These are phyloP conservation scores for Glaucidium brasilianum DNA, from an alignment of 2,113 vertebrate species.

Conservation along the genomic window DNA sequence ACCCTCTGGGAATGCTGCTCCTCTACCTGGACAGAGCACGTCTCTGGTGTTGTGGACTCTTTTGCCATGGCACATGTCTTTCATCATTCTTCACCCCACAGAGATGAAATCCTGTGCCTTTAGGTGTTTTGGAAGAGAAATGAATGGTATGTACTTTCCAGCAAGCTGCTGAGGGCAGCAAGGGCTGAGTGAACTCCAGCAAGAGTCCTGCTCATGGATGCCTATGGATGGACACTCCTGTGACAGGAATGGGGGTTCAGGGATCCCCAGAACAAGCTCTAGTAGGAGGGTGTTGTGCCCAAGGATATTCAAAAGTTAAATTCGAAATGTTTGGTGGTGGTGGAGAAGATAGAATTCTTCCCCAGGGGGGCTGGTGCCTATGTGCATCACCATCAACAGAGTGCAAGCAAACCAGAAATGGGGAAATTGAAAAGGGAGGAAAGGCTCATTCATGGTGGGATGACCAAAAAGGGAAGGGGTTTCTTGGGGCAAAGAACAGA, in stretches of 20 bases:
- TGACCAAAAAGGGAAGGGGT: not conserved
- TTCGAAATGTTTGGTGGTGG: no score
- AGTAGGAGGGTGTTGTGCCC: not conserved
- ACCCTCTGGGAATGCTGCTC: not conserved
- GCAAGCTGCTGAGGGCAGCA: not conserved
- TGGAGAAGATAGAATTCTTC: not conserved
- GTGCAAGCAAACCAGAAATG: not conserved
- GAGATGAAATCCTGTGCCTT: not conserved
- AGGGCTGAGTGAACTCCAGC: not conserved
- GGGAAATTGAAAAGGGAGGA: not conserved
- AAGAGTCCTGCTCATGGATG: rapidly evolving
- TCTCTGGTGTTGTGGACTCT: not conserved
- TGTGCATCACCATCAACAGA: rapidly evolving
- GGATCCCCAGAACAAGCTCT: not conserved
- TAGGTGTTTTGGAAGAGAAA: not conserved
- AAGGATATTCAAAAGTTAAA: not conserved
- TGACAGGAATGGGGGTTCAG: not conserved
- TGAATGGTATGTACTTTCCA: not conserved
- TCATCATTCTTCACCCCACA: not conserved
- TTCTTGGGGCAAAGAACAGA: not conserved
- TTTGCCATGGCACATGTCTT: not conserved
- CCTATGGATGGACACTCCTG: not conserved
- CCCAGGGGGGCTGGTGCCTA: not conserved
- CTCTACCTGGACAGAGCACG: not conserved
- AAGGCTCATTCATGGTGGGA: not conserved